Percentiles rank a stretch among this genome's conserved stretches.
phyloP scores from a whole-genome alignment of 2,888 invertebrate species.

The Orthosia gracilis region DNA sequence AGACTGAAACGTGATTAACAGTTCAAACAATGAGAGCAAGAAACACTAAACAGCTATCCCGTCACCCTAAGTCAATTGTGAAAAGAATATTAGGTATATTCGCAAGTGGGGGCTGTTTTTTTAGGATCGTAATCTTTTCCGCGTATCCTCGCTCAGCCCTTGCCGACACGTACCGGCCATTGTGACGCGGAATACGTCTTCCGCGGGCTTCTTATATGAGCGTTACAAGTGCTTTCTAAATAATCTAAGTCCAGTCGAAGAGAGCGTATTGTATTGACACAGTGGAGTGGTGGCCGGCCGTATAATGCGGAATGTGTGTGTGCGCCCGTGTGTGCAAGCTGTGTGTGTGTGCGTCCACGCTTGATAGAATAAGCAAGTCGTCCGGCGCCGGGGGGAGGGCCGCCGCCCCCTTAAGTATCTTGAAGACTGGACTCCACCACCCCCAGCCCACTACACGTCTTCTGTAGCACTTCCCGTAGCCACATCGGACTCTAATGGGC shows the following conservation, averaged over 20 bases:
- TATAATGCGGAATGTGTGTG: constrained; percentile 87
- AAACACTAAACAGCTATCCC: constrained; percentile 74
- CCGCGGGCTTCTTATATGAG: constrained; percentile 91
- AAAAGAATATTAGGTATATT: constrained; percentile 87
- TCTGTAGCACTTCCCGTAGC: constrained; percentile 88
- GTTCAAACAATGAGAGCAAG: constrained; percentile 65
- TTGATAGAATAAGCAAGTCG: constrained; percentile 92
- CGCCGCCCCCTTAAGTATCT: constrained; percentile 85
- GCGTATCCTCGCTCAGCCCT: constrained; percentile 86
- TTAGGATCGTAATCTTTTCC: constrained; percentile 90
- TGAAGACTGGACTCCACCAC: constrained; percentile 89
- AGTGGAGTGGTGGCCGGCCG: constrained; percentile 91
- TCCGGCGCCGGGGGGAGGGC: constrained; percentile 83
- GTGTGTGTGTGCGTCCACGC: constrained; percentile 86
- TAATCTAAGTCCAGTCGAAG: constrained; percentile 92
- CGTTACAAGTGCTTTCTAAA: constrained; percentile 92
- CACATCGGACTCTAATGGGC: constrained; percentile 88
- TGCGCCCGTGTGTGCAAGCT: constrained; percentile 76
- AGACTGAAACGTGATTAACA: constrained; percentile 39
- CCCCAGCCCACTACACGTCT: constrained; percentile 89
- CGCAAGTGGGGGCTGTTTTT: constrained; percentile 88
- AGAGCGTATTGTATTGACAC: constrained; percentile 92
- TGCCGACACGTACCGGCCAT: constrained; percentile 90
- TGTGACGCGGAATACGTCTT: constrained; percentile 90
- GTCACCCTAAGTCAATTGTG: constrained; percentile 81